Evolutionary conservation across 2,113 vertebrate species (phyloP), one percentile per base, ranked within the genome.

Genomic region (Stegostoma tigrinum): DNA sequence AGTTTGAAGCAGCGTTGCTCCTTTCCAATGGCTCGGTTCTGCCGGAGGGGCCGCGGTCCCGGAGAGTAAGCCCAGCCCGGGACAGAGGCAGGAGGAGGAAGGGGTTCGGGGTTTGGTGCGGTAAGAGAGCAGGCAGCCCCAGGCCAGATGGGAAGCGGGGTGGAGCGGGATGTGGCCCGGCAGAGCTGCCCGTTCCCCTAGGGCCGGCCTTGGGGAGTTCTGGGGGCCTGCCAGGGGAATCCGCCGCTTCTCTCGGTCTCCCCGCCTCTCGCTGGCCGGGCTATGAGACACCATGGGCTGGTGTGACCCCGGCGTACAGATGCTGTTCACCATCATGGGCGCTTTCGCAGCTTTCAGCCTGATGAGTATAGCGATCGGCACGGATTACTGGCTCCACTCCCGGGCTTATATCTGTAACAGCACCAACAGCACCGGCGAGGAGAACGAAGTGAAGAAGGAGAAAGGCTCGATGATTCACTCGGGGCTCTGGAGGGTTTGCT

Each of bases 311-410:
- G 98, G 98, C 97, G 98, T 98, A 96, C 99, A 99, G 98, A 98
- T 98, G 97, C 96, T 98, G 96, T 97, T 99, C 97, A 98, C 98
- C 97, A 98, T 98, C 96, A 98, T 97, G 96, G 99, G 99, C 87
- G 98, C 99, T 96, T 99, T 99, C 96, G 98, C 97, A 70, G 99
- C 99, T 96, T 99, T 99, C 97, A 98, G 99, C 96, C 98, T 99
- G 96, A 99, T 99, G 99, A 98, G 98, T 97, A 98, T 99, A 97
- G 98, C 99, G 97, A 99, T 99, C 96, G 98, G 99, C 96, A 99
- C 99, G 96, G 98, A 99, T 97, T 99, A 99, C 97, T 99, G 99
- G 99, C 98, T 99, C 23, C 99, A 99, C 97, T 98, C 98, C 87
- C 98, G 98, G 96, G 98, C 98, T 91, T 97, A 98, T 97, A 98